Evolutionary conservation across 2,113 vertebrate species (phyloP).

Genomic region (Athene cunicularia): DNA sequence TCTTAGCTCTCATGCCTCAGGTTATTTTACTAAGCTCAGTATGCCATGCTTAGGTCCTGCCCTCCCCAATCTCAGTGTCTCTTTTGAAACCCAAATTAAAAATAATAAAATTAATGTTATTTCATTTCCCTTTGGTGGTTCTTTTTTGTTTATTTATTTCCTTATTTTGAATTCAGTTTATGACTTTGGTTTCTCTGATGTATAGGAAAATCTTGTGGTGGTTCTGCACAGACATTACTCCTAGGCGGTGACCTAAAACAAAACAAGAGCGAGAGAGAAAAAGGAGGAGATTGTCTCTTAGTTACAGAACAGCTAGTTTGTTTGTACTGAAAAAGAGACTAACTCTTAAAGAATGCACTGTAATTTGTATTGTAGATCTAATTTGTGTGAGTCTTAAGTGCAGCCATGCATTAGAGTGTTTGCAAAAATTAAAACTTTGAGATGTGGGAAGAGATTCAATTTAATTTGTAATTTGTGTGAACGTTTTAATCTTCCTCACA

Average conservation of each 20-base stretch:
- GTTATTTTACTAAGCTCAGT: neutral
- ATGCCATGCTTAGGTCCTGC: neutral
- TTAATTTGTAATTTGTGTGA: slow-evolving; percentile 3
- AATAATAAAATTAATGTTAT: neutral
- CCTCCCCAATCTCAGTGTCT: neutral
- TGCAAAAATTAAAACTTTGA: slow-evolving; percentile 45
- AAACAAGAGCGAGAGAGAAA: neutral
- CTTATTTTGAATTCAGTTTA: slow-evolving; percentile 21
- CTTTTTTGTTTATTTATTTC: neutral
- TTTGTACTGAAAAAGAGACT: neutral
- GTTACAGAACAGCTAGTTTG: slow-evolving; percentile 28
- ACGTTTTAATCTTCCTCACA: neutral
- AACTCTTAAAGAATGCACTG: slow-evolving; percentile 16
- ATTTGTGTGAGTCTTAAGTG: slow-evolving; percentile 3
- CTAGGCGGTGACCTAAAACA: neutral
- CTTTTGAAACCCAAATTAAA: neutral
- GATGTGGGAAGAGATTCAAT: neutral
- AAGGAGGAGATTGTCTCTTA: neutral
- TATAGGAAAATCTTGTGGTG: slow-evolving; percentile 24
- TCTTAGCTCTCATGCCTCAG: neutral
- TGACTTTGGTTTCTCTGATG: slow-evolving; percentile 25
- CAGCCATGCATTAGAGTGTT: slow-evolving; percentile 8
- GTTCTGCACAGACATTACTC: slow-evolving; percentile 1
- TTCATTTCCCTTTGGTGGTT: slow-evolving; percentile 4
- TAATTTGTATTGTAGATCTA: neutral